Conservation (phyloP, 2,888 invertebrate genomes). For the Odontocolon sp. region DNA sequence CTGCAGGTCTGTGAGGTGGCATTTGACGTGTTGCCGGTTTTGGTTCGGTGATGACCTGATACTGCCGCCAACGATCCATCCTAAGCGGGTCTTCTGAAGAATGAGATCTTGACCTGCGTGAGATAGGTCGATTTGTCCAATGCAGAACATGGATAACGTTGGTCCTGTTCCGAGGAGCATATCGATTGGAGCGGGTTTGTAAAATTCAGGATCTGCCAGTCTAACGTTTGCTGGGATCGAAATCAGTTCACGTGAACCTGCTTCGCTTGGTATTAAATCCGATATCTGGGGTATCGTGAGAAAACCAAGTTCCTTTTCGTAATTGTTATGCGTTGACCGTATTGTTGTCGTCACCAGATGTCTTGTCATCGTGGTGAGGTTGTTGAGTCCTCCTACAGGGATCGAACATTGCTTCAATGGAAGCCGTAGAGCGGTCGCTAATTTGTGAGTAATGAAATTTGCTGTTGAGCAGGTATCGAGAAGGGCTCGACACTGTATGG, state of each 20-base stretch:
- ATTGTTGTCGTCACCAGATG: not conserved
- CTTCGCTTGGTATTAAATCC: not conserved
- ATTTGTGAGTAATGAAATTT: not conserved
- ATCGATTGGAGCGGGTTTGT: slow-evolving; percentile 43
- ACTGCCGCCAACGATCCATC: slow-evolving; percentile 38
- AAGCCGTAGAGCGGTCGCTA: not conserved
- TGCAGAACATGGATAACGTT: slow-evolving; percentile 33
- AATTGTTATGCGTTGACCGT: not conserved
- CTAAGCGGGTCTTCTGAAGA: slow-evolving; percentile 12
- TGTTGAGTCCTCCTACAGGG: not conserved
- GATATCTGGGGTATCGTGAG: not conserved
- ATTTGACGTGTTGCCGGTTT: not conserved
- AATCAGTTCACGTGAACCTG: not conserved
- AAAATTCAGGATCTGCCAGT: too few species aligned
- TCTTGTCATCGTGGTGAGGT: not conserved
- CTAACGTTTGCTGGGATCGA: slow-evolving; percentile 12
- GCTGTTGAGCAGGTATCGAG: not conserved
- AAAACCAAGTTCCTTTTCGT: not conserved
- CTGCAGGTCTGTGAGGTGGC: not conserved
- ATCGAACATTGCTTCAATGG: not conserved
- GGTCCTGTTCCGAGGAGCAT: slow-evolving; percentile 35
- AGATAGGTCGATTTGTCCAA: slow-evolving; percentile 52
- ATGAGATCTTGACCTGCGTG: not conserved
- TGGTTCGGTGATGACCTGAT: not conserved
- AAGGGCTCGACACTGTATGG: not conserved